phyloP scores from a whole-genome alignment of 2,113 vertebrate genomes.

The Microcebus jonahi region DNA sequence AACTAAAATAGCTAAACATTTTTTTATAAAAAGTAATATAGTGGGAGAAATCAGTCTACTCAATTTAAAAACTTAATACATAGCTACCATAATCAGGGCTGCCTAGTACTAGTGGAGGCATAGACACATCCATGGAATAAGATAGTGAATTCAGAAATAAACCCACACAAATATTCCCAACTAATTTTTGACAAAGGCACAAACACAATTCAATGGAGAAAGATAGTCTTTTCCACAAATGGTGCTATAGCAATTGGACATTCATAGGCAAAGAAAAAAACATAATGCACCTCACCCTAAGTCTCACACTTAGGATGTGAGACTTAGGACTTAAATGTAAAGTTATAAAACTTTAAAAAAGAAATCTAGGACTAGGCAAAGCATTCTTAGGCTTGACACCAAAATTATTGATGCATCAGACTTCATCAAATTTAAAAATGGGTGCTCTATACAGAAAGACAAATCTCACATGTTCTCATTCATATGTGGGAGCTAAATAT shows the following conservation, averaged over 20 bases:
- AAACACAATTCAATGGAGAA: neutral
- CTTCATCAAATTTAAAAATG: neutral
- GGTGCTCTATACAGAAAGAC: neutral
- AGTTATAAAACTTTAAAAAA: neutral
- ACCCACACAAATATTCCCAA: neutral
- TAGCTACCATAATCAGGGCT: neutral
- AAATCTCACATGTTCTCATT: too few relatives aligned
- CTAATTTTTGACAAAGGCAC: neutral
- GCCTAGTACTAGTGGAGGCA: neutral
- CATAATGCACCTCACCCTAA: neutral
- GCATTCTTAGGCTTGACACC: neutral
- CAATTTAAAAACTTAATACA: neutral
- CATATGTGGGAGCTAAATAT: too few relatives aligned
- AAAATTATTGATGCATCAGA: neutral
- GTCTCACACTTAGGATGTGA: neutral
- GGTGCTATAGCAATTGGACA: neutral
- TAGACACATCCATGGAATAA: neutral
- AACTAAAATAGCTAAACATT: neutral
- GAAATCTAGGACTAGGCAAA: neutral
- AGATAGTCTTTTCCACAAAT: neutral
- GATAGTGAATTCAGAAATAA: neutral
- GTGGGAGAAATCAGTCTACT: neutral
- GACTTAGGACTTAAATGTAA: neutral
- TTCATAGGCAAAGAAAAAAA: neutral
- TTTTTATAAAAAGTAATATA: neutral